phyloP scores from a whole-genome alignment of 2,888 invertebrate genomes.

The Limenitis camilla region DNA sequence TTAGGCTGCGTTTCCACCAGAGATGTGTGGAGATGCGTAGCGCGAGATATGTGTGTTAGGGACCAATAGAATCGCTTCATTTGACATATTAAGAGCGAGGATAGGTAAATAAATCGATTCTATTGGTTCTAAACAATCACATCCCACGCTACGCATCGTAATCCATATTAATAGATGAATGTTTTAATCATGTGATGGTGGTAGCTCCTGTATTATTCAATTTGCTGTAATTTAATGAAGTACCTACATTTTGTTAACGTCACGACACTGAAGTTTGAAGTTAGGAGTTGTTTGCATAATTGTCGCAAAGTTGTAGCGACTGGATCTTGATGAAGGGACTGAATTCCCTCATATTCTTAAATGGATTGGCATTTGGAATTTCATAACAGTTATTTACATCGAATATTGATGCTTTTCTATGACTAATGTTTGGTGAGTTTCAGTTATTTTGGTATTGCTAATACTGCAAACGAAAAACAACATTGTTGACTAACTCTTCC shows the following conservation, averaged over 20 bases:
- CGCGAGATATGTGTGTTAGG: no score
- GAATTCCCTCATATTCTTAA: constrained; percentile 13
- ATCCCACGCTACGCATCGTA: no score
- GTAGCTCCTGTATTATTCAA: constrained; percentile 22
- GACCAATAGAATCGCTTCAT: no score
- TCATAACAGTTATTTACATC: constrained; percentile 11
- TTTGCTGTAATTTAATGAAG: constrained; percentile 44
- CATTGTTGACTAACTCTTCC: no score
- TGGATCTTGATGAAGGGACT: constrained; percentile 16
- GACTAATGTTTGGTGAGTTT: neutral
- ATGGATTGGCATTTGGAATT: constrained; percentile 11
- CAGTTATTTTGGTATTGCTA: neutral
- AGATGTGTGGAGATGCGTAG: no score
- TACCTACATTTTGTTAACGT: constrained; percentile 38
- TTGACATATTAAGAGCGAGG: no score
- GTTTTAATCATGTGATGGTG: no score
- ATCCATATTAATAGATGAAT: no score
- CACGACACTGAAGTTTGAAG: constrained; percentile 49
- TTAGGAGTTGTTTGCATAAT: constrained; percentile 55
- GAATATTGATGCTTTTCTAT: neutral
- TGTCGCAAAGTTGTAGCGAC: constrained; percentile 33
- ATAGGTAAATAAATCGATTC: no score
- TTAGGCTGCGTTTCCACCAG: no score
- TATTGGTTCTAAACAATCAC: no score
- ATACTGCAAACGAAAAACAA: no score